Conservation (phyloP, 2,797 vertebrate genomes). For the Botia almorhae region DNA sequence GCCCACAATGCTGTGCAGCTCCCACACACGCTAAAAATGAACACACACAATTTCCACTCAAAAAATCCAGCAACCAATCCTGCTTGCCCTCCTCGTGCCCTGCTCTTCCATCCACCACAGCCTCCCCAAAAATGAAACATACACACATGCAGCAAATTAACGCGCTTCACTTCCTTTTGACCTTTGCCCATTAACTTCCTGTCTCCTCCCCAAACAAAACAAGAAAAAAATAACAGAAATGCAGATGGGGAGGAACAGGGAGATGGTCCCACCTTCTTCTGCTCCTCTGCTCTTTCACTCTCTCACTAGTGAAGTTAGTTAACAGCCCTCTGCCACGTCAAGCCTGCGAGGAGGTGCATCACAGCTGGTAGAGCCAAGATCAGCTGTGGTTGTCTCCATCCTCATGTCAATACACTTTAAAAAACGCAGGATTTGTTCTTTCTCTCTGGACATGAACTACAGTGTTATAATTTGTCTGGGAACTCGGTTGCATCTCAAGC, state of each 20-base stretch:
- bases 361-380: conserved; percentile 32
- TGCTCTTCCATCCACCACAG: conserved; percentile 48
- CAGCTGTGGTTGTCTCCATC: neutral
- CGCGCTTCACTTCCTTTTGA: conserved; percentile 89
- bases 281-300: conserved; percentile 66
- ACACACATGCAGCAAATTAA: conserved; percentile 73
- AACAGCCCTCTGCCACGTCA: conserved; percentile 91
- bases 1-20: conserved; percentile 52
- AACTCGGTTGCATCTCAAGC: neutral
- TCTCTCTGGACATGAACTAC: neutral
- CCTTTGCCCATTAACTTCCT: conserved; percentile 89
- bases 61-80: conserved; percentile 42
- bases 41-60: conserved; percentile 47
- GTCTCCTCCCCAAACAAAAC: conserved; percentile 70
- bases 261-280: conserved; percentile 78
- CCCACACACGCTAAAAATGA: conserved; percentile 38
- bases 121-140: conserved; percentile 56
- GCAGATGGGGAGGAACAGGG: conserved; percentile 51
- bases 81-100: conserved; percentile 61
- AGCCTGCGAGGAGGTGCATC: conserved; percentile 76
- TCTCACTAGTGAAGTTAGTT: conserved; percentile 77
- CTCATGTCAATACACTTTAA: neutral
- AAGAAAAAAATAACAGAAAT: conserved; percentile 49
- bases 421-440: neutral
- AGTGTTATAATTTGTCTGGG: neutral